Evolutionary conservation across 2,797 vertebrate species (phyloP).

Genomic region (Pseudocheirus occidentalis): DNA sequence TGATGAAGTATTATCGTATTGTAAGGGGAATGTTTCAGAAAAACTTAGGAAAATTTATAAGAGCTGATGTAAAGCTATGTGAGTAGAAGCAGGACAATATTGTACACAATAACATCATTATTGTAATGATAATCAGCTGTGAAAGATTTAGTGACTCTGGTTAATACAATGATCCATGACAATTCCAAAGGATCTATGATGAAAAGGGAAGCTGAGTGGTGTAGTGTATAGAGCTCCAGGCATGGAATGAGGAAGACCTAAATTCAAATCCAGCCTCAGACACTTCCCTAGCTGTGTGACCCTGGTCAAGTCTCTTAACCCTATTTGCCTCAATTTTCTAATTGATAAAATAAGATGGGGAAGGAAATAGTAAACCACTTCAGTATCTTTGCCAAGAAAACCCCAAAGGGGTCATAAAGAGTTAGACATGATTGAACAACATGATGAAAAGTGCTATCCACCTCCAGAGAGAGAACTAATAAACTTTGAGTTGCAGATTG

Average conservation of each 20-base stretch:
- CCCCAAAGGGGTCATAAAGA: background rate
- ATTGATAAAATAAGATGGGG: background rate
- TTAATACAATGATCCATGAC: background rate
- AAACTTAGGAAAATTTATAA: background rate
- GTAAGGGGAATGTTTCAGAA: background rate
- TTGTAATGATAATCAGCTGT: background rate
- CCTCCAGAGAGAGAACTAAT: background rate
- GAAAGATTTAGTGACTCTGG: background rate
- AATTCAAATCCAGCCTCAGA: background rate
- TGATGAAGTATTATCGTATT: background rate
- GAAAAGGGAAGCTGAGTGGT: background rate
- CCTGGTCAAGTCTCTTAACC: background rate
- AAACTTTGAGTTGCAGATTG: background rate
- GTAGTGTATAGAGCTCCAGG: background rate
- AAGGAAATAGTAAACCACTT: background rate
- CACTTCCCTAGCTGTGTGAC: background rate
- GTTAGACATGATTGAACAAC: background rate
- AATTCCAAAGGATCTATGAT: background rate
- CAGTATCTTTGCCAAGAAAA: background rate
- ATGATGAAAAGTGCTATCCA: background rate
- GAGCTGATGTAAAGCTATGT: background rate
- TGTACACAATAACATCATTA: background rate
- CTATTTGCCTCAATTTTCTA: background rate
- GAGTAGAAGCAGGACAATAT: background rate
- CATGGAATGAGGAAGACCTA: background rate